Evolutionary conservation across 2,797 vertebrate genomes (phyloP), one percentile per base, ranked within the genome.

Genomic region (Sebastes iracundus): DNA sequence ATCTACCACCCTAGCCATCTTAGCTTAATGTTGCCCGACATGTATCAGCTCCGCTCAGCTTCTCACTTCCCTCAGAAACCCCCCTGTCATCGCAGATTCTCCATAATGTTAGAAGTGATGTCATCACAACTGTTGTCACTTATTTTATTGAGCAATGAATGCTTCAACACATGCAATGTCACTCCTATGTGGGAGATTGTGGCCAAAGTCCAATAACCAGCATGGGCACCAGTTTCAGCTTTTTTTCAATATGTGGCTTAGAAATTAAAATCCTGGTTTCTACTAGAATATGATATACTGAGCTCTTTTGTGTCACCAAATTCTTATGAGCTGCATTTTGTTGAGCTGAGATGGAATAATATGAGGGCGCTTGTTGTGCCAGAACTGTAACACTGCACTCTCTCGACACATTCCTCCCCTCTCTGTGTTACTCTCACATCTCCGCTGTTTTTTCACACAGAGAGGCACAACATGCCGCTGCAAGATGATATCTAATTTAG

Each of bases 351-450:
- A 81, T 58, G 38, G 62, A 81, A 65, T 77, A 76, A 77, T 80
- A 55, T 78, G 72, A 82, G 77, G 79, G 59, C 64, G 75, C 75
- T 62, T 74, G 74, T 82, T 68, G 61, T 76, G 81, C 82, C 67
- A 76, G 58, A 87, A 49, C 73, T 80, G 85, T 89, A 89, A 76
- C 61, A 30, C 90, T 80, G 77, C 92, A 90, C 89, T 82, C 80
- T 80, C 82, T 79, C 28, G 86, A 89, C 90, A 94, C 90, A 93
- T 95, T 95, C 92, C 92, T 88, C 86, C 74, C 83, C 77, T 87
- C 73, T 0, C 74, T 87, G 91, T 60, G 87, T 82, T 76, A 61
- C 88, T 93, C 86, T 91, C 93, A 89, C 83, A 62, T 86, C 80
- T 84, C 80, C 87, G 88, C 78, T 76, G 81, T 59, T 86, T 92